These are phyloP conservation scores for Onychomys torridus DNA, from an alignment of 2,797 vertebrate species.

Conservation along the genomic window DNA sequence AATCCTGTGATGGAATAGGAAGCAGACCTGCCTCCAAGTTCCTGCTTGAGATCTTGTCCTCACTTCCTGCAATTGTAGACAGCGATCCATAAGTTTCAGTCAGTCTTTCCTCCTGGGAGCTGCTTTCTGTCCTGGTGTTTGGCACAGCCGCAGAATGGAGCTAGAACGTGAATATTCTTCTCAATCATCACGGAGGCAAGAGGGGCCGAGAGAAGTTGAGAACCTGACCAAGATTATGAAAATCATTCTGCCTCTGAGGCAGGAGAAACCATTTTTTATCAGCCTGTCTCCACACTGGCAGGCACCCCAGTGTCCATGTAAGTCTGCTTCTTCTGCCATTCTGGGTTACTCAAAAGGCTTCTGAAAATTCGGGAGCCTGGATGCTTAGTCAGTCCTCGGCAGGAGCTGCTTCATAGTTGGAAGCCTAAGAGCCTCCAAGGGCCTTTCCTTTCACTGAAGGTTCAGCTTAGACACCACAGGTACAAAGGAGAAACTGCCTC, in stretches of 20 bases:
- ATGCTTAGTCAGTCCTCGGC: not conserved
- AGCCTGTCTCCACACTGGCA: not conserved
- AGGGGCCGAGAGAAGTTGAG: not conserved
- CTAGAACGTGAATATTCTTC: not conserved
- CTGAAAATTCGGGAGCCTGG: not conserved
- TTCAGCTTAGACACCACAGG: accelerated
- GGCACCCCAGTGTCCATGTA: accelerated
- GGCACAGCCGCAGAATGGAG: not conserved
- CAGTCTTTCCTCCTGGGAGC: not conserved
- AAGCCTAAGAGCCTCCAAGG: no score
- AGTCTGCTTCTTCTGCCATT: not conserved
- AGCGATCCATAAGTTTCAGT: not conserved
- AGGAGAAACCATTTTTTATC: not conserved
- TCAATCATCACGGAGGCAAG: not conserved
- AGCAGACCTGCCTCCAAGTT: not conserved
- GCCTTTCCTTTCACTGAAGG: not conserved
- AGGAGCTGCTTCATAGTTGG: accelerated
- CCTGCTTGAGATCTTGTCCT: not conserved
- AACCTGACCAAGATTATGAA: not conserved
- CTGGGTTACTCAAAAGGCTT: not conserved
- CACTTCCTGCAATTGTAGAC: not conserved
- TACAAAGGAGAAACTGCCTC: not conserved
- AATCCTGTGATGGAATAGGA: not conserved
- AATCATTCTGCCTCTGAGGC: not conserved
- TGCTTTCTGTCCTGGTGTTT: not conserved